Evolutionary conservation across 37 sponge, comb jelly and placozoan species (phyloP), one percentile per base, ranked within the genome.

Genomic region (Diacarnus erythraeanus): DNA sequence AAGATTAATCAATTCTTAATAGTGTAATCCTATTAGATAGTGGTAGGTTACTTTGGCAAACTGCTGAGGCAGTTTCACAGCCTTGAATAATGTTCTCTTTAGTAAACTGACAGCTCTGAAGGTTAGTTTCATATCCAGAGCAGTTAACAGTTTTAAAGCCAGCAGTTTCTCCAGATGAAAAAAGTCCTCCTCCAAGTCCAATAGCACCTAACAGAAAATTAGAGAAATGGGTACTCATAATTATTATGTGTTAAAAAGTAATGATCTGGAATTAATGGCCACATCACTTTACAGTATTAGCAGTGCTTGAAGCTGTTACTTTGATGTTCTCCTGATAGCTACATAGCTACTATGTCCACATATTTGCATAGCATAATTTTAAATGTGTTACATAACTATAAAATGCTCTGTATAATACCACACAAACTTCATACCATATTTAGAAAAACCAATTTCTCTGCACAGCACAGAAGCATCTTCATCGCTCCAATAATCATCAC

Each of bases 381-480:
- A n/a, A n/a, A n/a, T n/a, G n/a, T n/a, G n/a, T n/a, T n/a, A n/a
- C n/a, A n/a, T n/a, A n/a, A n/a, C n/a, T n/a, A n/a, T n/a, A n/a
- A n/a, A n/a, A n/a, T n/a, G n/a, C n/a, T n/a, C n/a, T n/a, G n/a
- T n/a, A n/a, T n/a, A n/a, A n/a, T n/a, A n/a, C n/a, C n/a, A n/a
- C n/a, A n/a, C n/a, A n/a, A 54, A 10, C 17, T 21, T 39, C 60
- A 18, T 37, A 81, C 82, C 82, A 81, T 73, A 60, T 34, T 35
- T 40, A 38, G 82, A 72, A 27, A 73, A 72, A 42, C 82, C 82
- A n/a, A 81, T 59, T 23, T 81, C 57, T 5, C 18, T 57, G 64
- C 82, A 81, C 22, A 72, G 63, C 23, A 73, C 82, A 44, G 82
- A 81, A 29, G 82, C 82, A 72, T 61, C 82, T 30, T 31, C 40